Percentiles rank a stretch among this genome's conserved stretches.
These are phyloP conservation scores for Stegophylla sp. DNA, from an alignment of 2,888 invertebrate species.

Conservation along the genomic window DNA sequence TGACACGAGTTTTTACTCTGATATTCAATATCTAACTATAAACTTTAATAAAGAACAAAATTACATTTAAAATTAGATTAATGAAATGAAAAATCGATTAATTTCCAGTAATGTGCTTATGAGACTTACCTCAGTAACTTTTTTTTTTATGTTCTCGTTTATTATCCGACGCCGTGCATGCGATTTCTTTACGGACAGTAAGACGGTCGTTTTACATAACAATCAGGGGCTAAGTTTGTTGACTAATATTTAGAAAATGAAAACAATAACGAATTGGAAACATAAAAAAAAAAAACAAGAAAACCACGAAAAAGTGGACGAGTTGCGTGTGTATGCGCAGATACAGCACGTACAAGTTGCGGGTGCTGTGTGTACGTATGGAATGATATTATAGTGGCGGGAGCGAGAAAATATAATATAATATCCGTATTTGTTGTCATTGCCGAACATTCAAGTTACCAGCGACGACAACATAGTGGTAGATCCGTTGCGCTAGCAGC, in stretches of 20 bases:
- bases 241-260: too few species aligned
- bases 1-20: not conserved
- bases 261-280: not conserved
- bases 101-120: not conserved
- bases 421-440: conserved; percentile 13
- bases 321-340: not conserved
- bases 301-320: not conserved
- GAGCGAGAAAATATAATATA: too few species aligned
- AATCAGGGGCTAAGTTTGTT: not conserved
- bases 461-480: not conserved
- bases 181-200: conserved; percentile 16
- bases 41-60: too few species aligned
- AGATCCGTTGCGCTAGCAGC: not conserved
- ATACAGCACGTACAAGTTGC: not conserved
- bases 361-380: not conserved
- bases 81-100: too few species aligned
- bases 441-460: conserved; percentile 23
- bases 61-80: too few species aligned
- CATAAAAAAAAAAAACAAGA: not conserved
- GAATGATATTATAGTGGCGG: not conserved
- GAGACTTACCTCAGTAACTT: not conserved
- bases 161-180: conserved; percentile 2
- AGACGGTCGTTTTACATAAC: conserved; percentile 23
- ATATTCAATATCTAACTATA: not conserved
- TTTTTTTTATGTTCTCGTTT: not conserved